A percentile compares a stretch with the other conserved stretches of the same genome.
Evolutionary conservation across 2,797 vertebrate genomes (phyloP).

Genomic region (Pygocentrus nattereri): DNA sequence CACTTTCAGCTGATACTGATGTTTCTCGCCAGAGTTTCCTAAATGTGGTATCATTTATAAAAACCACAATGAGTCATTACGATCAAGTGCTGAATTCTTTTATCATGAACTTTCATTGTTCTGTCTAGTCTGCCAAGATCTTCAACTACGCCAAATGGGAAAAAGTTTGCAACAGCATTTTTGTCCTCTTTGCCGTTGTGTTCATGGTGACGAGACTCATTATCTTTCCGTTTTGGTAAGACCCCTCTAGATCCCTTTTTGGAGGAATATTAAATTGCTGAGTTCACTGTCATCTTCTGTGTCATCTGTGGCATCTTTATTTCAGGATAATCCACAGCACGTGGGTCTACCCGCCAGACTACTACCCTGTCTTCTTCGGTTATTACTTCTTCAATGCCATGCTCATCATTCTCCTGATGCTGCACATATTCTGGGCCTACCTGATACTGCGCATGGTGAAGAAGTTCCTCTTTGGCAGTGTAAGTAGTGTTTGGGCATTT

Average conservation of each 20-base stretch:
- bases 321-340: conserved; percentile 91
- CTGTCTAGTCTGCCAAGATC: conserved; percentile 89
- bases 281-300: no score
- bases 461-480: conserved; percentile 84
- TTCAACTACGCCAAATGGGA: conserved; percentile 93
- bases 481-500: conserved; percentile 72
- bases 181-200: conserved; percentile 83
- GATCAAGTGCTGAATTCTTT: no score
- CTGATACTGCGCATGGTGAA: conserved; percentile 87
- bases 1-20: no score
- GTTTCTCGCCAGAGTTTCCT: no score
- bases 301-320: conserved; percentile 19
- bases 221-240: conserved; percentile 95
- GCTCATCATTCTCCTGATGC: conserved; percentile 83
- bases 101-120: neutral
- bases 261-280: no score
- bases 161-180: conserved; percentile 86
- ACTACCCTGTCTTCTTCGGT: conserved; percentile 87
- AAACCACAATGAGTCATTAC: neutral
- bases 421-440: conserved; percentile 92
- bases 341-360: conserved; percentile 78
- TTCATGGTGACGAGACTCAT: conserved; percentile 91
- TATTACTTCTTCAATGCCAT: conserved; percentile 90
- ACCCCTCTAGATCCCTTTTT: neutral
- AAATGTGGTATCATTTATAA: neutral